Percentiles rank a stretch among this genome's conserved stretches.
Evolutionary conservation across 2,113 vertebrate genomes (phyloP).

Genomic region (Dipodomys ordii): DNA sequence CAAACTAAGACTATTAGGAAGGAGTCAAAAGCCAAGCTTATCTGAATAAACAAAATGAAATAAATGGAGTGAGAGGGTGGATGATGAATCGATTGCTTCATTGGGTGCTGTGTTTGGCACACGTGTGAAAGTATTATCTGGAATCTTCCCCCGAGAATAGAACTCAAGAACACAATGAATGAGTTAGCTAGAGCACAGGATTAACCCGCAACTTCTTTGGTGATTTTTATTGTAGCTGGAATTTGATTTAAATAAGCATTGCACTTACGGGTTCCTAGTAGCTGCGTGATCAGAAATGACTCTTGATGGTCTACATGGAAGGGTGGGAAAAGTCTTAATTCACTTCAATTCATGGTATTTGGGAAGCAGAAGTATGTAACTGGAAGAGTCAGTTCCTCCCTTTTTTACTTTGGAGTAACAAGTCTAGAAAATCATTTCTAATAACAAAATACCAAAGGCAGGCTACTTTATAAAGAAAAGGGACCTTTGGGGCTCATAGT

Average conservation of each 20-base stretch:
- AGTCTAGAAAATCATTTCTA: not conserved
- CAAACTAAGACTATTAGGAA: slow-evolving; percentile 49
- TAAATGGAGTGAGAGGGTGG: slow-evolving; percentile 10
- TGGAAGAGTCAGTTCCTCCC: not conserved
- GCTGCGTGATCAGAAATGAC: not conserved
- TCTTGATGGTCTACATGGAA: not conserved
- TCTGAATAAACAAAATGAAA: slow-evolving; percentile 31
- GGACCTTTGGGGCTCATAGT: not conserved
- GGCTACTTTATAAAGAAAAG: not conserved
- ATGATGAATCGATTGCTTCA: slow-evolving; percentile 14
- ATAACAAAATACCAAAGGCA: not conserved
- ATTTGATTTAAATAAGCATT: not conserved
- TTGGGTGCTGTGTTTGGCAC: not conserved
- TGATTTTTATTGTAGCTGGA: not conserved
- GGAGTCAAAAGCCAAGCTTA: slow-evolving; percentile 25
- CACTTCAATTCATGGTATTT: not conserved
- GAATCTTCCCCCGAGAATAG: not conserved
- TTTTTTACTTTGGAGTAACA: not conserved
- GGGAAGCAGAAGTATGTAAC: not conserved
- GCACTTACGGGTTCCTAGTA: not conserved
- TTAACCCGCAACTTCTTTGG: not conserved
- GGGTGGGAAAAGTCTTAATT: not conserved
- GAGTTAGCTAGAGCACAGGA: not conserved
- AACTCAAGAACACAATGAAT: not conserved
- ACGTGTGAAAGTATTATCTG: not conserved